Evolutionary conservation across 1,140 invertebrate species (phyloP), one percentile per base, ranked within the genome.

Genomic region (Achatina immaculata): DNA sequence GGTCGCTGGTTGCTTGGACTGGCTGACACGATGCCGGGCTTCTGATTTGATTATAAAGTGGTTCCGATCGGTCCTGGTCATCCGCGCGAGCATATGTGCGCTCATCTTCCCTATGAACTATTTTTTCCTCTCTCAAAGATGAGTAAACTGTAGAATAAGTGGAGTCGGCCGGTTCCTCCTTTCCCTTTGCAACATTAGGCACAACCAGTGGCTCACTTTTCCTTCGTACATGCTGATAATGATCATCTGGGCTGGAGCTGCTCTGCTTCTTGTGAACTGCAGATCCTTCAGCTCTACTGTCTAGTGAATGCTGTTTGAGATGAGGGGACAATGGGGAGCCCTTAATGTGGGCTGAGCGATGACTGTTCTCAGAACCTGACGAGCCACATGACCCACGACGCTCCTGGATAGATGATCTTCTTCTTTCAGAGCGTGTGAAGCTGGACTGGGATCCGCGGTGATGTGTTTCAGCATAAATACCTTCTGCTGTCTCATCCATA

Each of bases 351-450:
- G 48, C 28, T 78, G 68, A 31, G 2, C 34, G 34, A 16, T 74
- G 74, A 40, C 51, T 40, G 6, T 38, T 34, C 34, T 81, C 81
- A n/a, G 71, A 81, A 28, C 55, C 38, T 48, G 80, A 42, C 69
- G 74, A 40, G 43, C 75, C 80, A 80, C 62, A 69, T 40, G 80
- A 76, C n/a, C 83, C 43, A 0, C 80, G 69, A 0, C 83, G 43
- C 21, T 83, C 83, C 7, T 65, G 40, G 71, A 79, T 80, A 74
- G 77, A 85, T 51, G 85, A 85, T 68, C 84, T 43, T 43, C 84
- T 84, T 55, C 84, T 77, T 38, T 89, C 85, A 68, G 84, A 81
- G 2, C 83, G 68, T 42, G 83, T 48, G 55, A 83, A 80, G 43
- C 83, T 80, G 24, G 83, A 81, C 19, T 84, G 85, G 36, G 86